These are phyloP conservation scores for Chymomyza procnemis DNA, from an alignment of 2,888 invertebrate genomes.

Conservation along the genomic window DNA sequence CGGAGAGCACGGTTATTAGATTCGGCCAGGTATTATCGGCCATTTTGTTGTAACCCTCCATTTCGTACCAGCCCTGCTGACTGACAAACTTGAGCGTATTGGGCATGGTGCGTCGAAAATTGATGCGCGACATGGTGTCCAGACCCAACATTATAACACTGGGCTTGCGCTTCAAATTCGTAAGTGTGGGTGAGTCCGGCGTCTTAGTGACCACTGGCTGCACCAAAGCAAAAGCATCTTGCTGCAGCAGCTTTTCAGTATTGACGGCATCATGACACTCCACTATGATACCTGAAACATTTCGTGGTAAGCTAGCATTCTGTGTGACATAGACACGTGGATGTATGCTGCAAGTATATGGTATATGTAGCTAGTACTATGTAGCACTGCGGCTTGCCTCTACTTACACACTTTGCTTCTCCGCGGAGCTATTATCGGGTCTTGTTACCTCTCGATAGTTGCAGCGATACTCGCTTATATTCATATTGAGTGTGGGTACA, in stretches of 20 bases:
- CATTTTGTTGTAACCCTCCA: slow-evolving; percentile 85
- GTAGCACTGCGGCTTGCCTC: neutral
- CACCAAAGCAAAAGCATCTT: slow-evolving; percentile 80
- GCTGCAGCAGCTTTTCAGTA: slow-evolving; percentile 52
- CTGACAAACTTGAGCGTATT: slow-evolving; percentile 83
- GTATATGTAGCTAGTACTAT: neutral
- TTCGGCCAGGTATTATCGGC: slow-evolving; percentile 93
- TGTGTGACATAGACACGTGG: slow-evolving; percentile 40
- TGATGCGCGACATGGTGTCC: slow-evolving; percentile 82
- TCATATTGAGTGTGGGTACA: slow-evolving; percentile 9
- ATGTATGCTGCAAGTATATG: slow-evolving; percentile 30
- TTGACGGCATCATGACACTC: slow-evolving; percentile 73
- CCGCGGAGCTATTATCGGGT: neutral
- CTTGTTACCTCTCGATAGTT: slow-evolving; percentile 59
- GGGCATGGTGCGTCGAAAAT: slow-evolving; percentile 85
- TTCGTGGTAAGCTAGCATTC: slow-evolving; percentile 44
- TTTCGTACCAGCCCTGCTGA: slow-evolving; percentile 82
- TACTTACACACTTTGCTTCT: slow-evolving; percentile 19
- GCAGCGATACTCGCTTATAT: slow-evolving; percentile 45
- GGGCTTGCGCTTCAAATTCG: slow-evolving; percentile 80
- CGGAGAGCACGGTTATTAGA: slow-evolving; percentile 87
- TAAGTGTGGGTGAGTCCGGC: slow-evolving; percentile 36
- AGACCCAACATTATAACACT: slow-evolving; percentile 84
- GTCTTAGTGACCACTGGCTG: slow-evolving; percentile 66
- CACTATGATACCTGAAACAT: slow-evolving; percentile 50